Conservation (phyloP, 2,888 invertebrate species). For the Synanthedon tipuliformis region DNA sequence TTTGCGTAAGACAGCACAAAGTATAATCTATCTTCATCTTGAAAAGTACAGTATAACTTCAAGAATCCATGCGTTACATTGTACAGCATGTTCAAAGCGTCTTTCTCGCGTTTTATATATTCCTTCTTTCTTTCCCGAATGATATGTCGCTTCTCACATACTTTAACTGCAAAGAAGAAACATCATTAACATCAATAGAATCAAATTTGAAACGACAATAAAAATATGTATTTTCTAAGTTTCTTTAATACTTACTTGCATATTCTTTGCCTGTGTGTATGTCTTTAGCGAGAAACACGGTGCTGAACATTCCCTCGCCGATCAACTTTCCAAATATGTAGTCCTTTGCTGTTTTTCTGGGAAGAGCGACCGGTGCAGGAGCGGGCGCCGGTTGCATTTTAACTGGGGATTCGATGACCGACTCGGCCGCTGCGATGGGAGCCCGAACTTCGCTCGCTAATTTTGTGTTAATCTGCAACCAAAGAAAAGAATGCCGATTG, state of each 20-base stretch:
- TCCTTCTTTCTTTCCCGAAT: slow-evolving; percentile 92
- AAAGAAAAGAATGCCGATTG: slow-evolving; percentile 7
- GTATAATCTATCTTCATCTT: slow-evolving; percentile 91
- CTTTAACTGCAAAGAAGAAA: slow-evolving; percentile 83
- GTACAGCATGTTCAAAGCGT: slow-evolving; percentile 88
- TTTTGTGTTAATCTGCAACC: slow-evolving; percentile 46
- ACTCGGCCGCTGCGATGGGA: slow-evolving; percentile 69
- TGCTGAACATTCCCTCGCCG: slow-evolving; percentile 97
- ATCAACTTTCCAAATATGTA: slow-evolving; percentile 95
- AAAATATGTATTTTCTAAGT: background rate
- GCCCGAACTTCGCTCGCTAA: slow-evolving; percentile 54
- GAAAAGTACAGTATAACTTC: slow-evolving; percentile 95
- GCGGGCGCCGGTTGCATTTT: slow-evolving; percentile 64
- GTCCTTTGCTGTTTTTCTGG: slow-evolving; percentile 84
- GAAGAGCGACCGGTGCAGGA: slow-evolving; percentile 43
- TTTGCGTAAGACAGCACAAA: slow-evolving; percentile 96
- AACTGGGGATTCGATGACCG: slow-evolving; percentile 57
- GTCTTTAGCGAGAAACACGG: slow-evolving; percentile 94
- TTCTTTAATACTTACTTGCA: slow-evolving; percentile 82
- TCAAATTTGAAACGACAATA: background rate
- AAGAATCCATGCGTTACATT: slow-evolving; percentile 89
- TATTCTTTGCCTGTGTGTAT: slow-evolving; percentile 89
- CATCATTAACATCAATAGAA: slow-evolving; percentile 1
- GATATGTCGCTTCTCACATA: slow-evolving; percentile 95
- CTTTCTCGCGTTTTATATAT: slow-evolving; percentile 94